Base-by-base conservation (phyloP, 2,888 invertebrate species). In the Phlogophora meticulosa region DNA sequence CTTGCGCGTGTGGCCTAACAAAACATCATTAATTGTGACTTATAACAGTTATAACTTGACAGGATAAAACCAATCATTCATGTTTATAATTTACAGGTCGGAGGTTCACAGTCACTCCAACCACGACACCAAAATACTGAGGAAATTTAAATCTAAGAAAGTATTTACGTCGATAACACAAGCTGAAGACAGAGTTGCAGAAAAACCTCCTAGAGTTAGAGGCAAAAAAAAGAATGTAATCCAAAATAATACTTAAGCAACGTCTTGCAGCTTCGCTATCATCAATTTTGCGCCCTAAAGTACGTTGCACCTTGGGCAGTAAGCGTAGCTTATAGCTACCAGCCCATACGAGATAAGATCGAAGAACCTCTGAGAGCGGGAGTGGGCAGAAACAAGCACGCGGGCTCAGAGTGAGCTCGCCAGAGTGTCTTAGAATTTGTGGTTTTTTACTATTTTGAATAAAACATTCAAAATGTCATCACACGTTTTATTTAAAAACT, bases 111-210 rank as follows among this genome's bases (percentile, higher is more conserved):
- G 17, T 32, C 92, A 92, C 72, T 20, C 73, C 2, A 82, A 79
- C 48, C 92, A 92, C 36, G 90, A 91, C 51, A 51, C 61, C 2
- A 87, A 87, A 84, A 90, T 92, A 65, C 42, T 85, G 24, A 85
- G 80, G 32, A 91, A 89, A 75, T 82, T 83, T 48, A 73, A 72
- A 42, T 66, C 60, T 1, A 71, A 82, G 15, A 17, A 71, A 45
- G 74, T 89, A 62, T 90, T 72, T 64, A 67, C 64, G n/a, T 72
- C 86, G 10, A 10, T 79, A 55, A 15, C 60, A 53, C 68, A 40
- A 56, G 80, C 78, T 38, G 40, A 69, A 59, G 45, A 76, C 45
- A 70, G 42, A 65, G 42, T n/a, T 22, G 34, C 55, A 56, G 53
- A 59, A 20, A 67, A 58, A 40, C 24, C 46, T 20, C 7, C 45